phyloP scores from a whole-genome alignment of 1,140 invertebrate genomes.

The Hypothenemus hampei region DNA sequence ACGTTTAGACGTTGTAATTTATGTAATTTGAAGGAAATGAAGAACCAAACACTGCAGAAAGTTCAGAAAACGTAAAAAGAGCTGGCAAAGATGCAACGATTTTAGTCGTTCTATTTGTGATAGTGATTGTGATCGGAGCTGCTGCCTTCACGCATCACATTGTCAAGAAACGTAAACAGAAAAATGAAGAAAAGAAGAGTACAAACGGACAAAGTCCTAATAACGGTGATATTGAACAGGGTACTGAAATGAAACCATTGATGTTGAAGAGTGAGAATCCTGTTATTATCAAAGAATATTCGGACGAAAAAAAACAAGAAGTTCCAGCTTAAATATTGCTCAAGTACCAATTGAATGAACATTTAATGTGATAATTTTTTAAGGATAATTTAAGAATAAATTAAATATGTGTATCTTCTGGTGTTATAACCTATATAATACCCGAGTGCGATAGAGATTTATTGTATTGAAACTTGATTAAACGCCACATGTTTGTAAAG shows the following conservation, averaged over 20 bases:
- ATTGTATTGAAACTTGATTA: no score
- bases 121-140: constrained; percentile 47
- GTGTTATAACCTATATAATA: no score
- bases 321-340: constrained; percentile 1
- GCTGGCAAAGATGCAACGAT: constrained; percentile 32
- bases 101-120: constrained; percentile 46
- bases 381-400: no score
- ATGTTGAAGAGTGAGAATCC: constrained; percentile 23
- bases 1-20: no score
- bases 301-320: constrained; percentile 9
- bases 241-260: constrained; percentile 37
- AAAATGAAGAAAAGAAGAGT: constrained; percentile 5
- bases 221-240: constrained; percentile 33
- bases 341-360: no score
- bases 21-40: background rate
- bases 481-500: no score
- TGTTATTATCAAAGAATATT: constrained; percentile 21
- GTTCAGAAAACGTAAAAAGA: constrained; percentile 4
- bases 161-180: constrained; percentile 33
- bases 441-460: no score
- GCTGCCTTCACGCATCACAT: constrained; percentile 49
- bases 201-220: no score
- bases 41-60: constrained; percentile 22
- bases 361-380: constrained; percentile 12
- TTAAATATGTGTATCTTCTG: no score